phyloP scores from a whole-genome alignment of 2,113 vertebrate genomes.

The Oreotrochilus melanogaster region DNA sequence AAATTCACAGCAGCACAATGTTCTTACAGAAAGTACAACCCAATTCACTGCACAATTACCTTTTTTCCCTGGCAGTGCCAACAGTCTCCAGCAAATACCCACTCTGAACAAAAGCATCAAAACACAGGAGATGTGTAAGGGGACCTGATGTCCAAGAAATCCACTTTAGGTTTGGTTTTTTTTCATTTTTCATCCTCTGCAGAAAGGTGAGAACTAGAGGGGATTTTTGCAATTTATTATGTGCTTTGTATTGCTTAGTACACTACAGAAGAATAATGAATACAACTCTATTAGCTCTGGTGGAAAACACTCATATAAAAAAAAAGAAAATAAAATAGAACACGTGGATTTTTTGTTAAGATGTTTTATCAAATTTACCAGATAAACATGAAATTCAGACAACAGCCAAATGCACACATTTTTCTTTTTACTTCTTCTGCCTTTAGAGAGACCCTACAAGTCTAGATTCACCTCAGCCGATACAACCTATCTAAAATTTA shows the following conservation, averaged over 20 bases:
- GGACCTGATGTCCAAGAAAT: background rate
- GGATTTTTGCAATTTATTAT: background rate
- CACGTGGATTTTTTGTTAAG: background rate
- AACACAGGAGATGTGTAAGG: background rate
- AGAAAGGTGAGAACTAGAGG: background rate
- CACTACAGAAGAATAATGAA: background rate
- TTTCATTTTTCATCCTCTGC: background rate
- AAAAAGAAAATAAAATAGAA: background rate
- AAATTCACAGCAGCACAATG: constrained; percentile 1
- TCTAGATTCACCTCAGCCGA: background rate
- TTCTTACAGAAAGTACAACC: background rate
- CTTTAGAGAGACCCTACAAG: background rate
- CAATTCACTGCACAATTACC: constrained; percentile 13
- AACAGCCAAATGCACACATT: background rate
- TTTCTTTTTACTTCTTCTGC: background rate
- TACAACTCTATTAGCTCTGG: background rate
- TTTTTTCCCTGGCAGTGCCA: background rate
- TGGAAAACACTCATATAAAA: background rate
- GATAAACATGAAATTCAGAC: background rate
- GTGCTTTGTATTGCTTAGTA: background rate
- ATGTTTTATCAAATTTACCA: background rate
- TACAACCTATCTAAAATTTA: background rate
- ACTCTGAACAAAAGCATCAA: background rate
- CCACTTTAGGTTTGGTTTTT: background rate
- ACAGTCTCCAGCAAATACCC: background rate